Percentiles rank a stretch among this genome's conserved stretches.
Conservation (phyloP, 2,888 invertebrate species). For the Platycheirus albimanus region DNA sequence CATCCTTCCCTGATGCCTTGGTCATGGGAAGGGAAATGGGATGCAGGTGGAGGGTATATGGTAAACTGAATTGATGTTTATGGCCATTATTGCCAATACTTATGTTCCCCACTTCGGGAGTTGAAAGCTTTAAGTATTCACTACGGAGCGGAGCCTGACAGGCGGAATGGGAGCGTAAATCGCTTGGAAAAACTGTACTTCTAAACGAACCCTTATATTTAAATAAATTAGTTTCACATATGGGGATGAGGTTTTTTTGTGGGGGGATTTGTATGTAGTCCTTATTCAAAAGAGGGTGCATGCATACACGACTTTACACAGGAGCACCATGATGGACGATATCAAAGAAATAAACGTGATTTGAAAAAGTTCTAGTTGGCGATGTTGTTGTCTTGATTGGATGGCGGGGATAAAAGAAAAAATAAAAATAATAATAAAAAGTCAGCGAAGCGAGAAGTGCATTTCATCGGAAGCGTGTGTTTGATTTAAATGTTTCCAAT, state of each 20-base stretch:
- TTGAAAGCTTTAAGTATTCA: constrained; percentile 48
- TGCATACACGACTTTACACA: background rate
- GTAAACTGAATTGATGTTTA: constrained; percentile 12
- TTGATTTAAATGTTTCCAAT: constrained; percentile 34
- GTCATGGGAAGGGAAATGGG: too few species aligned
- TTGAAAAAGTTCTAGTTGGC: constrained; percentile 38
- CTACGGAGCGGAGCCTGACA: constrained; percentile 33
- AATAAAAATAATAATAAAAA: constrained; percentile 62
- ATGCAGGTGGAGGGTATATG: constrained; percentile 52
- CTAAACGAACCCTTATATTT: constrained; percentile 60
- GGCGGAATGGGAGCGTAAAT: constrained; percentile 48
- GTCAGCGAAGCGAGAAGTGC: constrained; percentile 48
- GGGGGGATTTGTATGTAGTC: background rate
- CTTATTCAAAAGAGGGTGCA: constrained; percentile 36
- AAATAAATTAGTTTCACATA: constrained; percentile 69
- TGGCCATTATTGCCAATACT: constrained; percentile 35
- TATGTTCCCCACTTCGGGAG: constrained; percentile 24
- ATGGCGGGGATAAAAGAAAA: constrained; percentile 15
- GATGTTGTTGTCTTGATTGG: constrained; percentile 41
- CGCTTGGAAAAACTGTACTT: constrained; percentile 63
- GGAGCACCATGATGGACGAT: constrained; percentile 36
- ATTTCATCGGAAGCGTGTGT: constrained; percentile 24
- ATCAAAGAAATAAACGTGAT: constrained; percentile 64
- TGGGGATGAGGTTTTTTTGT: background rate
- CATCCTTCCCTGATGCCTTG: too few species aligned